Evolutionary conservation across 2,113 vertebrate genomes (phyloP), one percentile per base, ranked within the genome.

Genomic region (Nesoenas mayeri): DNA sequence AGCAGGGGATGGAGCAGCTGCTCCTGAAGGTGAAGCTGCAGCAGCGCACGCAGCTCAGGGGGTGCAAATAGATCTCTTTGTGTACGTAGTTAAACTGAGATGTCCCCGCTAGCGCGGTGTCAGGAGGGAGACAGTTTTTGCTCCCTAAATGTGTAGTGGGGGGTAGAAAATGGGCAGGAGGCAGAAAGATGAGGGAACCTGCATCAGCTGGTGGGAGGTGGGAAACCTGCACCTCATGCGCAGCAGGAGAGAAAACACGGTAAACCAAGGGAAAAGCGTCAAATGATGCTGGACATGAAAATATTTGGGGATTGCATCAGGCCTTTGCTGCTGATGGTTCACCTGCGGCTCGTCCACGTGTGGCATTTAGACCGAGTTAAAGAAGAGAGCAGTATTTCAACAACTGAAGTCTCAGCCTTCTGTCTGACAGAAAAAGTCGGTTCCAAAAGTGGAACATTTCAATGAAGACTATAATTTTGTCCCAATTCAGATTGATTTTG

Each of bases 401-500:
- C 51, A 64, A 6, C 58, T 44, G 5, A 58, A 71, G n/a, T 10
- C 73, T 44, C 65, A 44, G 77, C 61, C 61, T 71, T 86, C 91
- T 74, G 85, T 67, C 77, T 65, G 93, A 57, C 15, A 78, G 64
- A 18, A 74, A 44, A 74, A 91, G 94, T 94, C 57, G 70, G 4
- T 93, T 84, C 95, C 96, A 97, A 96, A 95, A 92, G 95, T 78
- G 69, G 47, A 34, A 32, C 44, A 60, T 95, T 85, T 93, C 90
- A 95, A 71, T 91, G 2, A 89, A 32, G 42, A 29, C 67, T 48
- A 10, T 38, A 67, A 64, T 84, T 92, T 60, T 78, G 42, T 51
- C 73, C 47, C 79, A 70, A 42, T 80, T 92, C 82, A 42, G 60
- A 88, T 71, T 92, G 80, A 70, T 96, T 90, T 60, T 48, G 24